Evolutionary conservation across 2,113 vertebrate genomes (phyloP).

Genomic region (Emydocephalus ijimae): DNA sequence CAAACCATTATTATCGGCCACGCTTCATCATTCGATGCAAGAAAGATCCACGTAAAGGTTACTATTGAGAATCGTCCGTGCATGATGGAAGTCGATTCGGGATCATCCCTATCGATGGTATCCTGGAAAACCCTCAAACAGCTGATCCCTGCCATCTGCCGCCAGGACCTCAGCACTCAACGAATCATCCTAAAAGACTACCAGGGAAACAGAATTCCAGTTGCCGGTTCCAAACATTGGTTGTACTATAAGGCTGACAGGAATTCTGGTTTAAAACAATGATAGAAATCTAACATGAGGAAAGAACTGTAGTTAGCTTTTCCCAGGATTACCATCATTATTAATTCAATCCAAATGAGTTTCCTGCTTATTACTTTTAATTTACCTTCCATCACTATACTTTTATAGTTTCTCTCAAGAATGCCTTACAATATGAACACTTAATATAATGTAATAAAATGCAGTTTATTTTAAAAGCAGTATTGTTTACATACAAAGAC

Average conservation of each 20-base stretch:
- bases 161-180: too few species aligned
- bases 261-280: not conserved
- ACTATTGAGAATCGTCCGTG: too few species aligned
- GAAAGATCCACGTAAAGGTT: too few species aligned
- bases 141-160: too few species aligned
- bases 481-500: not conserved
- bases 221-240: too few species aligned
- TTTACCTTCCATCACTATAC: constrained; percentile 27
- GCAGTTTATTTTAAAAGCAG: not conserved
- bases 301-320: not conserved
- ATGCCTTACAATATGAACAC: constrained; percentile 39
- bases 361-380: constrained; percentile 43
- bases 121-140: too few species aligned
- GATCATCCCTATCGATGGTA: too few species aligned
- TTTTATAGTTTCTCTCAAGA: constrained; percentile 50
- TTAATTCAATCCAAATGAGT: constrained; percentile 22
- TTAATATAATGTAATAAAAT: constrained; percentile 44
- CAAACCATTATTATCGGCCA: too few species aligned
- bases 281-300: not conserved
- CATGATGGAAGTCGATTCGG: too few species aligned
- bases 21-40: too few species aligned
- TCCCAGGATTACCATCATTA: not conserved
- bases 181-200: too few species aligned
- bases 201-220: too few species aligned
- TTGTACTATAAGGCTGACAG: not conserved